Conservation (phyloP, 2,797 vertebrate genomes). For the Zenarchopterus dispar region DNA sequence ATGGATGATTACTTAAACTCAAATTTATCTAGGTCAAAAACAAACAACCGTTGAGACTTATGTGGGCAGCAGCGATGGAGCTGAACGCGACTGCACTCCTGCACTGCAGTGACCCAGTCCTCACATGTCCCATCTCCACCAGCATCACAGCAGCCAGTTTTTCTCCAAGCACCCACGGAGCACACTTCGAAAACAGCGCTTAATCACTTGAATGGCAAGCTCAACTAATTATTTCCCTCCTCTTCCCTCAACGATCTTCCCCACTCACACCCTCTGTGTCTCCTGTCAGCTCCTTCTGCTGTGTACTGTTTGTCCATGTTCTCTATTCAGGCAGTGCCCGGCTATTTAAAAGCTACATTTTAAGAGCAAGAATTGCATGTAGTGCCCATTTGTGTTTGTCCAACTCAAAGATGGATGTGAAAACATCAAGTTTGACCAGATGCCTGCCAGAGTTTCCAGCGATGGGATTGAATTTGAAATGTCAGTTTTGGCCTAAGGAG, state of each 20-base stretch:
- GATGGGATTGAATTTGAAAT: constrained; percentile 4
- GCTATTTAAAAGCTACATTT: constrained; percentile 45
- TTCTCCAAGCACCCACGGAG: constrained; percentile 51
- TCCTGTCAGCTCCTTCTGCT: constrained; percentile 35
- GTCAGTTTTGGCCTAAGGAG: constrained; percentile 6
- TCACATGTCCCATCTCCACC: constrained; percentile 38
- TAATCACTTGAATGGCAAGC: constrained; percentile 75
- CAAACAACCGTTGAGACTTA: constrained; percentile 24
- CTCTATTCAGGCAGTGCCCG: constrained; percentile 37
- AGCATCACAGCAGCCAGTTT: constrained; percentile 58
- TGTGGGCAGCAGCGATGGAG: constrained; percentile 21
- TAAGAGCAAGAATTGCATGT: no score
- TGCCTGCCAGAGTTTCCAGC: constrained; percentile 34
- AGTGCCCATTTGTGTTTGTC: no score
- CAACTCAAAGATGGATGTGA: no score
- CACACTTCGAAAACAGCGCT: constrained; percentile 74
- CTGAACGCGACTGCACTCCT: constrained; percentile 4
- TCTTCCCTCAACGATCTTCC: constrained; percentile 34
- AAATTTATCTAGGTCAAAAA: constrained; percentile 27
- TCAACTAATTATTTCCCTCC: constrained; percentile 65
- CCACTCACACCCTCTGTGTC: constrained; percentile 45
- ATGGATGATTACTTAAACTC: not conserved
- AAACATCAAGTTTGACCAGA: constrained; percentile 19
- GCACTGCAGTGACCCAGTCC: constrained; percentile 58
- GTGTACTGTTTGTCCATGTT: constrained; percentile 38